phyloP scores from a whole-genome alignment of 2,888 invertebrate species.

The Mimas tiliae region DNA sequence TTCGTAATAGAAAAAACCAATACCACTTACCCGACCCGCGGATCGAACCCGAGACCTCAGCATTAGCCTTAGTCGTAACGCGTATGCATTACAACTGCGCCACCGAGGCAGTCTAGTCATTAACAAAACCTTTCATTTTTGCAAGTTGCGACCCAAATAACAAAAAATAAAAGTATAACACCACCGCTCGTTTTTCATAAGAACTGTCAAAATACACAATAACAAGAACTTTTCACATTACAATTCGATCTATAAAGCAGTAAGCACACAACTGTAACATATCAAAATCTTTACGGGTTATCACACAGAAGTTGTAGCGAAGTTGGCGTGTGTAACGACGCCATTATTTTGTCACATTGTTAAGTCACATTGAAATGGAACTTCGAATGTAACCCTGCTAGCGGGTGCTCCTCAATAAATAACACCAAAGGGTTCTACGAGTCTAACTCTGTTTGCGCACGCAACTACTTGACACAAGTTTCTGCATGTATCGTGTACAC shows the following conservation, averaged over 20 bases:
- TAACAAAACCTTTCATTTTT: background rate
- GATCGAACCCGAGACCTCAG: too few relatives aligned
- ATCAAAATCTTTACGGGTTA: slow-evolving; percentile 41
- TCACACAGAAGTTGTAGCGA: slow-evolving; percentile 40
- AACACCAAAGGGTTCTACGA: slow-evolving; percentile 74
- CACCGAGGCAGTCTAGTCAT: too few relatives aligned
- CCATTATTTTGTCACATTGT: slow-evolving; percentile 51
- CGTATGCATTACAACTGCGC: too few relatives aligned
- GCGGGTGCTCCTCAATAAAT: slow-evolving; percentile 71
- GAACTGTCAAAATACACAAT: background rate
- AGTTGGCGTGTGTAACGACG: slow-evolving; percentile 34
- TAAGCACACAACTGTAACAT: slow-evolving; percentile 23
- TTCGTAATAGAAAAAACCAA: too few relatives aligned
- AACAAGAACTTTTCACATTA: background rate
- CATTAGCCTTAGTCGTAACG: too few relatives aligned
- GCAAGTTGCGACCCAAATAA: background rate
- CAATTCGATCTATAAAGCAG: slow-evolving; percentile 24
- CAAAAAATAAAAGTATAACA: background rate
- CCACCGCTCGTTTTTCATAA: background rate
- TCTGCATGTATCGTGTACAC: slow-evolving; percentile 52
- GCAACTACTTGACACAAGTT: slow-evolving; percentile 66
- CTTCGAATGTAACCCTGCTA: slow-evolving; percentile 45
- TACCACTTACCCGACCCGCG: too few relatives aligned
- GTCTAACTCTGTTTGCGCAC: slow-evolving; percentile 73
- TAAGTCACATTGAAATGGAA: slow-evolving; percentile 43